Percentiles rank a stretch among this genome's conserved stretches.
Conservation (phyloP, 2,797 vertebrate species). For the Alca torda region DNA sequence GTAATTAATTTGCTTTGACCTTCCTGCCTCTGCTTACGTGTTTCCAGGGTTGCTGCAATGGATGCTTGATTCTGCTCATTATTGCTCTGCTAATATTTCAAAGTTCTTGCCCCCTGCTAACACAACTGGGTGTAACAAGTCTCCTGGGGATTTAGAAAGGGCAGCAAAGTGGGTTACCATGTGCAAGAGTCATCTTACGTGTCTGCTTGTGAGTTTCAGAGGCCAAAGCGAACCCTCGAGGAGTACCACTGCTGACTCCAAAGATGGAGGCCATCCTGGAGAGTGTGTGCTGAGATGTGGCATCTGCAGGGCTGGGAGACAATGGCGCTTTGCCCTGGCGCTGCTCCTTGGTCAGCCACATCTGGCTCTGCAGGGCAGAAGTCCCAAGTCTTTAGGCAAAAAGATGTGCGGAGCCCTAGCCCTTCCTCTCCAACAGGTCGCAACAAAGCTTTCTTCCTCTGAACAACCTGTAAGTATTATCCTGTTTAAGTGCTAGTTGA, state of each 20-base stretch:
- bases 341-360: fast-evolving
- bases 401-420: neutral
- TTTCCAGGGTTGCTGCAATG: neutral
- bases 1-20: neutral
- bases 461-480: neutral
- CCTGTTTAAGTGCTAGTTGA: neutral
- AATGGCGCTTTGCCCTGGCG: neutral
- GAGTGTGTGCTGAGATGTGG: fast-evolving
- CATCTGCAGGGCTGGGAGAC: neutral
- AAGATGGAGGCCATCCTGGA: too few relatives aligned
- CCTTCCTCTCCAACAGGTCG: neutral
- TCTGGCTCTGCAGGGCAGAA: neutral
- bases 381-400: neutral
- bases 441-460: neutral
- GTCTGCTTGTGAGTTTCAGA: neutral
- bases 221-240: neutral
- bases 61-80: neutral
- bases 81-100: neutral
- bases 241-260: fast-evolving
- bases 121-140: neutral
- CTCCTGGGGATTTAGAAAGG: neutral
- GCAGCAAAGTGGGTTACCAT: neutral
- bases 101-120: neutral
- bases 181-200: neutral
- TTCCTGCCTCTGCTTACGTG: neutral